Evolutionary conservation across 2,113 vertebrate genomes (phyloP).

Genomic region (Plotosus lineatus): DNA sequence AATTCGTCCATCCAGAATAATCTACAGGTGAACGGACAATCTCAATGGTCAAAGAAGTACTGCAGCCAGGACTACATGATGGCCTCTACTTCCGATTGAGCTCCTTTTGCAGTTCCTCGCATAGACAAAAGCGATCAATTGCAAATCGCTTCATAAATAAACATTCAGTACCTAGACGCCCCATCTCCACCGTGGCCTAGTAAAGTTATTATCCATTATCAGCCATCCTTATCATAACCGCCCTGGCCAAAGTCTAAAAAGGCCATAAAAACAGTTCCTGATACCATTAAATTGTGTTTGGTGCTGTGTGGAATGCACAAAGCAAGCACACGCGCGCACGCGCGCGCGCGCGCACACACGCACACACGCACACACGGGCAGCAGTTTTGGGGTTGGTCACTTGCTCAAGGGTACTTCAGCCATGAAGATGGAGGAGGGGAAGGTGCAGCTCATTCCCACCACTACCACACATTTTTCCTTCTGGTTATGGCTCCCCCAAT

Average conservation of each 20-base stretch:
- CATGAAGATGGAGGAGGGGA: too few species aligned
- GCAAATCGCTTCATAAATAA: constrained; percentile 7
- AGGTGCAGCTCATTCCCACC: too few species aligned
- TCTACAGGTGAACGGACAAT: neutral
- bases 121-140: neutral
- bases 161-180: constrained; percentile 21
- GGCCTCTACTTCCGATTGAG: neutral
- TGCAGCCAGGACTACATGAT: neutral
- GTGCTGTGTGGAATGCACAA: neutral
- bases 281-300: neutral
- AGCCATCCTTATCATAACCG: neutral
- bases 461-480: too few species aligned
- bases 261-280: constrained; percentile 8
- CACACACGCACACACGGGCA: too few species aligned
- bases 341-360: too few species aligned
- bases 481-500: too few species aligned
- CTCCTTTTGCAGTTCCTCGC: too few species aligned
- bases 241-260: constrained; percentile 41
- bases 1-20: neutral
- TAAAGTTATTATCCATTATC: neutral
- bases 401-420: too few species aligned
- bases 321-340: too few species aligned
- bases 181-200: constrained; percentile 17
- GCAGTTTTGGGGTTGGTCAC: too few species aligned
- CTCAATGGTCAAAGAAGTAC: neutral